Base-by-base conservation (phyloP, 2,113 vertebrate species). In the Salvelinus namaycush region DNA sequence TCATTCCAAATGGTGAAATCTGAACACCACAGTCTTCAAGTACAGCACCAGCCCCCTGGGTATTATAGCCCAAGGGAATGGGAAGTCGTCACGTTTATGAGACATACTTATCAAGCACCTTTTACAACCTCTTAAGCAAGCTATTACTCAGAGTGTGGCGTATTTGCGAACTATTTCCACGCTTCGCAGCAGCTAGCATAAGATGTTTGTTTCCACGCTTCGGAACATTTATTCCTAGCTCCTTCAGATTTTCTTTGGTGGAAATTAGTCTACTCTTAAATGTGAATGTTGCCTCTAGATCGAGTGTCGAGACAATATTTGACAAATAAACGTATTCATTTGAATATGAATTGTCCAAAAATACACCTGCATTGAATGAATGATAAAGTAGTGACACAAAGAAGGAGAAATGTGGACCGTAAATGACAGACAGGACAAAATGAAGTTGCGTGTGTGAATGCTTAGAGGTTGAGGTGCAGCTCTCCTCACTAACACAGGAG, bases 401-500 rank as follows among this genome's bases (percentile, higher is more conserved):
- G 5, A 57, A 20, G 54, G 6, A 20, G 5, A 57, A 57, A 57
- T 57, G 4, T 57, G 13, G 13, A 57, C 54, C 4, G 16, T 57
- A 18, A 57, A 20, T 57, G 20, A 57, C 13, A 57, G 4, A 57
- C 54, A 44, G 39, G 39, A 39, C 39, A 39, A 39, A 9, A 57
- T 18, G 0, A 57, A 14, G 20, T 57, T 24, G 59, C 54, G 5
- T 57, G 13, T 57, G 4, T 24, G 18, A 62, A 8, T 24, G 59
- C 20, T 8, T 22, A 62, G 59, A 8, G 6, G 59, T 24, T n/a
- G n/a, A 62, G 72, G 39, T 83, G 86, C 83, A 86, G 74, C 85
- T 70, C 81, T 79, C 49, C 16, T 22, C 22, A 24, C 51, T 75
- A 83, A 86, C 88, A 67, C 86, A 81, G 78, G 89, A 79, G 86